Evolutionary conservation across 2,888 invertebrate genomes (phyloP), one percentile per base, ranked within the genome.

Genomic region (Fragum whitleyi): DNA sequence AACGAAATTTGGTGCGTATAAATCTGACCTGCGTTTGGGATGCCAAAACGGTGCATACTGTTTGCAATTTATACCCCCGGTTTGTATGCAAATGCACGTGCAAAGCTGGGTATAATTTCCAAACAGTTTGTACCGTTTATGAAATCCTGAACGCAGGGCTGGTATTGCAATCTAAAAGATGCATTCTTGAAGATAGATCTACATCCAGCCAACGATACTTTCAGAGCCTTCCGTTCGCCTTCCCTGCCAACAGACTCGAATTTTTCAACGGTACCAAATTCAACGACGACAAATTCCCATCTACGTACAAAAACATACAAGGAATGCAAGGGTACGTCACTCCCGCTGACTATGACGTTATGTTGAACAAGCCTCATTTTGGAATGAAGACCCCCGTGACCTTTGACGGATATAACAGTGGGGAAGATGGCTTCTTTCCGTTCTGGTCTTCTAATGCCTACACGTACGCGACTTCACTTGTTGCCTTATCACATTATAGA

Each of bases 381-480:
- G 85, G 86, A 36, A 73, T 53, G 65, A 78, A 70, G 39, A 88
- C 88, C 16, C 88, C 89, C 5, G 79, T 76, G 55, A 85, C 83
- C 32, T 90, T 90, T 61, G 78, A 73, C n/a, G 89, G 89, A n/a
- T 90, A 80, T 69, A 90, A 90, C 74, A 74, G 74, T 32, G 78
- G 81, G 11, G 74, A 74, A 0, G 79, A 74, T 5, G 79, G 74
- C 3, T 86, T 76, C 65, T 90, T 90, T 42, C 89, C 89, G 0
- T 89, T 89, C 59, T 90, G 89, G 89, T 84, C 87, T 26, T 90
- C 88, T 9, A 82, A 86, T 42, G 76, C 89, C 7, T 90, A 87
- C 71, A 89, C 89, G 0, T 87, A 87, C 75, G 82, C 85, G 9
- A 82, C 86, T 0, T 77, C 87, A 9, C 32, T 88, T 47, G 69